These are phyloP conservation scores for Rhadina sibilatrix DNA, from an alignment of 2,113 vertebrate genomes.

Conservation along the genomic window DNA sequence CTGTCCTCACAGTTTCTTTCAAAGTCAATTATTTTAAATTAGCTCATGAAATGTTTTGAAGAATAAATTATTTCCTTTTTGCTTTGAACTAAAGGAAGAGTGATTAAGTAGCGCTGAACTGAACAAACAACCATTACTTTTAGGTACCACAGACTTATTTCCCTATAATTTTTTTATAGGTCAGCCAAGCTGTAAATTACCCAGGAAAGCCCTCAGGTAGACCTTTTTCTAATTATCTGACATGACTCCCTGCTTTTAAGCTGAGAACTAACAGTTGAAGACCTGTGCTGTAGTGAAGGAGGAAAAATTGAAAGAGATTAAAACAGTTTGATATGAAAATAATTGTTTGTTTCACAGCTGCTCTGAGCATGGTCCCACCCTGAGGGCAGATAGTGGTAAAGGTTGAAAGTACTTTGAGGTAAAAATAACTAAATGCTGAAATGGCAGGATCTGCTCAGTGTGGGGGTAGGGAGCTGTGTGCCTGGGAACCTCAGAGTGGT, in stretches of 20 bases:
- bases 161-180: not conserved
- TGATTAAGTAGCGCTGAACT: conserved; percentile 34
- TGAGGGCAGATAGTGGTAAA: not conserved
- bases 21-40: conserved; percentile 36
- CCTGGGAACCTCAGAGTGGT: not conserved
- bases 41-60: not conserved
- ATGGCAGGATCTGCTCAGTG: not conserved
- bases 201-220: conserved; percentile 13
- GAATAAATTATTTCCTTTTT: conserved; percentile 20
- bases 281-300: not conserved
- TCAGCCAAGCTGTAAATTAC: conserved; percentile 27
- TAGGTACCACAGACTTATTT: not conserved
- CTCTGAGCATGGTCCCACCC: not conserved
- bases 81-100: conserved; percentile 41
- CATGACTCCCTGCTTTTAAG: not conserved
- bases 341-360: not conserved
- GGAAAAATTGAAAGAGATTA: not conserved
- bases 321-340: not conserved
- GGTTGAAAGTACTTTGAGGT: not conserved
- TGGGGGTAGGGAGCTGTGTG: not conserved
- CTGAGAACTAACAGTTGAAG: not conserved
- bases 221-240: not conserved
- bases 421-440: not conserved
- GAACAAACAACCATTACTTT: conserved; percentile 37
- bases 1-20: not conserved